Evolutionary conservation across 2,888 invertebrate genomes (phyloP).

Genomic region (Chironomus riparius): DNA sequence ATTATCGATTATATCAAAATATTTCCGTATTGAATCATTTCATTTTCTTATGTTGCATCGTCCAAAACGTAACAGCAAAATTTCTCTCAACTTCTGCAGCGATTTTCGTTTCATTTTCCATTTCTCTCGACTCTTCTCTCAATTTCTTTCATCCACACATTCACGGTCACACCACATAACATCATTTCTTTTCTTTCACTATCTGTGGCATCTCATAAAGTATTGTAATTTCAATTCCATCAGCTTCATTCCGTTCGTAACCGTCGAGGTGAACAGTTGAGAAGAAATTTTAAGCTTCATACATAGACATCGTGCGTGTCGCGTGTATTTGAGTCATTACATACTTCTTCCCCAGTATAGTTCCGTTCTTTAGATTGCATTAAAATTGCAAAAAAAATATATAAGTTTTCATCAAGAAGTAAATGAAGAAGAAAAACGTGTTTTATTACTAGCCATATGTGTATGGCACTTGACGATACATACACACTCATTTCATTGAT

Average conservation of each 20-base stretch:
- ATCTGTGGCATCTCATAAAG: slow-evolving; percentile 15
- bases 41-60: too few relatives aligned
- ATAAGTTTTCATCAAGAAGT: background rate
- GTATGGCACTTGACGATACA: background rate
- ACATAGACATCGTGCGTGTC: background rate
- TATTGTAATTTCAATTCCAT: slow-evolving; percentile 5
- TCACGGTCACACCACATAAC: background rate
- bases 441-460: background rate
- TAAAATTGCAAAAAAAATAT: background rate
- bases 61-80: too few relatives aligned
- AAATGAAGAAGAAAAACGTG: background rate
- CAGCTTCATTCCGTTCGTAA: slow-evolving; percentile 17
- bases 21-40: too few relatives aligned
- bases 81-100: too few relatives aligned
- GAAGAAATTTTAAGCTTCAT: background rate
- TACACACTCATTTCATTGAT: too few relatives aligned
- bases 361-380: background rate
- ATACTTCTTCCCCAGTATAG: background rate
- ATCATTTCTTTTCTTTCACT: background rate
- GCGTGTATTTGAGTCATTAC: background rate
- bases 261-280: slow-evolving; percentile 6
- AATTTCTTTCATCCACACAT: background rate
- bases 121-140: background rate
- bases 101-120: background rate
- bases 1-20: too few relatives aligned